A percentile compares a stretch with the other conserved stretches of the same genome.
Conservation (phyloP, 2,888 invertebrate species). For the Leptothorax acervorum region DNA sequence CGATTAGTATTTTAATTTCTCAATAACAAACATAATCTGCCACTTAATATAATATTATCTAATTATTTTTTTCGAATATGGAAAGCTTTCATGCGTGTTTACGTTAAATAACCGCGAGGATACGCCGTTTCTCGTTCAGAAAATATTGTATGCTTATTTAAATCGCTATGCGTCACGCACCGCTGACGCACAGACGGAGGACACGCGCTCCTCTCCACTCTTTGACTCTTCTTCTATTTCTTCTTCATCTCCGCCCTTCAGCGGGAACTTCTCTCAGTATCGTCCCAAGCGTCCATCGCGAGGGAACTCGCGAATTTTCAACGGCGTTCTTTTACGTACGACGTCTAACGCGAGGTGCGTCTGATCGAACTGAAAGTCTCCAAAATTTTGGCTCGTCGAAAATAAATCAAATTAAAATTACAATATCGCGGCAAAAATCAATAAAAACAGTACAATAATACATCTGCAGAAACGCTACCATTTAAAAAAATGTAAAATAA, state of each 20-base stretch:
- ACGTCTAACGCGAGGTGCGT: constrained; percentile 3
- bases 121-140: not conserved
- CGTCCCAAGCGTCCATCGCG: constrained; percentile 64
- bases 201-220: constrained; percentile 65
- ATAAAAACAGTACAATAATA: not conserved
- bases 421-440: not conserved
- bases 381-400: not conserved
- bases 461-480: too few species aligned
- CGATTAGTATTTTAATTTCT: not conserved
- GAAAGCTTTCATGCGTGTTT: not conserved
- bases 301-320: constrained; percentile 44
- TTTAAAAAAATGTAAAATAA: not conserved
- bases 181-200: constrained; percentile 61
- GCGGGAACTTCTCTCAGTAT: constrained; percentile 64
- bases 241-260: constrained; percentile 58
- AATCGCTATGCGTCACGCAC: constrained; percentile 54
- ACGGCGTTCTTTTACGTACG: constrained; percentile 1
- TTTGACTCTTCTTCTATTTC: constrained; percentile 61
- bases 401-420: not conserved
- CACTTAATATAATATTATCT: not conserved
- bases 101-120: not conserved
- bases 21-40: not conserved
- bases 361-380: not conserved
- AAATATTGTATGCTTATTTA: constrained; percentile 39
- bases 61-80: not conserved